Evolutionary conservation across 2,797 vertebrate species (phyloP).

Genomic region (Semotilus atromaculatus): DNA sequence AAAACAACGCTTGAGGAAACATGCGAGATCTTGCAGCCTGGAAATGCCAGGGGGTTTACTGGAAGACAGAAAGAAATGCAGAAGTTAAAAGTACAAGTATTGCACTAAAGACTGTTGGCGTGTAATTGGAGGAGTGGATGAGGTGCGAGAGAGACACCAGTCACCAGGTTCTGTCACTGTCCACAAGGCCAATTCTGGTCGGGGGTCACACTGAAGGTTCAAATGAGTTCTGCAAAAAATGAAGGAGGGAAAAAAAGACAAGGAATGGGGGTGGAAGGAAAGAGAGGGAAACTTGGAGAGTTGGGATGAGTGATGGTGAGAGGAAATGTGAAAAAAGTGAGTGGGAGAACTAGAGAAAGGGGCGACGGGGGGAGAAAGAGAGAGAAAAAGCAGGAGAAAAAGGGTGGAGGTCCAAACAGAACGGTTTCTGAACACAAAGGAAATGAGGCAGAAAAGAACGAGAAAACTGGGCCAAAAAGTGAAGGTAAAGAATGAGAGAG

Average conservation of each 20-base stretch:
- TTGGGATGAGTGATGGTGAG: slow-evolving; percentile 36
- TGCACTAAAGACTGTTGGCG: slow-evolving; percentile 43
- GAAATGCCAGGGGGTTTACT: slow-evolving; percentile 44
- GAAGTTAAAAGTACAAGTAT: slow-evolving; percentile 20
- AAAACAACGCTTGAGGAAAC: slow-evolving; percentile 47
- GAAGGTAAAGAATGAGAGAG: slow-evolving; percentile 65
- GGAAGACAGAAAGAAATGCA: slow-evolving; percentile 30
- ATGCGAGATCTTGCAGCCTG: slow-evolving; percentile 40
- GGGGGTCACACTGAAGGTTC: slow-evolving; percentile 2
- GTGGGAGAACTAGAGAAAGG: slow-evolving; percentile 40
- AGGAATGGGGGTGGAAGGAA: slow-evolving; percentile 27
- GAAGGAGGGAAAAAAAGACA: slow-evolving; percentile 37
- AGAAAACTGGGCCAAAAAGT: slow-evolving; percentile 72
- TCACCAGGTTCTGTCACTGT: not conserved
- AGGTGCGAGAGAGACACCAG: not conserved
- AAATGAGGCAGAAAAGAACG: slow-evolving; percentile 79
- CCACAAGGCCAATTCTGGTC: not conserved
- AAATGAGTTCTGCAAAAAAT: slow-evolving; percentile 40
- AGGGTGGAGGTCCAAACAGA: slow-evolving; percentile 78
- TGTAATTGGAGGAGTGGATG: slow-evolving; percentile 68
- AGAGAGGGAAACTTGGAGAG: slow-evolving; percentile 18
- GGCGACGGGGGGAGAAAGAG: slow-evolving; percentile 33
- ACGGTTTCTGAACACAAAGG: slow-evolving; percentile 74
- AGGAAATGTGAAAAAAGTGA: slow-evolving; percentile 32
- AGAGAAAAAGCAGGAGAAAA: slow-evolving; percentile 59